Base-by-base conservation (phyloP, 2,888 invertebrate species). In the Diaperis boleti region DNA sequence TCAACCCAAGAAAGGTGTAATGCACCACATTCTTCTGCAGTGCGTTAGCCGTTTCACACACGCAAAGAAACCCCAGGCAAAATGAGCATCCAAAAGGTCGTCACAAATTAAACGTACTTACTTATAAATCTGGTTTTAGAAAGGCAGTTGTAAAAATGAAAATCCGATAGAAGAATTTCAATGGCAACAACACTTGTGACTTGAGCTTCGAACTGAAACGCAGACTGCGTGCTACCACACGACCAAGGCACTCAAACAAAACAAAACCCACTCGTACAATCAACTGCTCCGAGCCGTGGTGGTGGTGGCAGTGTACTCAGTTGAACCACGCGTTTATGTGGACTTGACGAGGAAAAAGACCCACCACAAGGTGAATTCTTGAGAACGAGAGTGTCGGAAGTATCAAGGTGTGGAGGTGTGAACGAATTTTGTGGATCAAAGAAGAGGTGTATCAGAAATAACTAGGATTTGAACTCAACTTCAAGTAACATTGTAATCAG, bases 251-350 rank as follows among this genome's bases (percentile, higher is more conserved):
- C 37, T 56, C 45, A 52, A 60, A 50, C 50, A 60, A 42, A 60
- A 50, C 59, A 52, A 39, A 50, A 20, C 31, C 41, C 17, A 59
- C 17, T 57, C 44, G 59, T 60, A 52, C 52, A 52, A 60, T 60
- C 59, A 50, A 52, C 52, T 39, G 52, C 41, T 60, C 44, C 17
- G 50, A 50, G 42, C 7, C 22, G 33, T 41, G 52, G n/a, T 59
- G 59, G 59, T 50, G 59, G 59, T 60, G 59, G 59, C 50, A 60
- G 52, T 60, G 59, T 41, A 60, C 59, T 60, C 59, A 26, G 59
- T 52, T 60, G 50, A 60, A 60, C 59, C 59, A 52, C 45, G 39
- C 39, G 39, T 14, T 26, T 26, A 15, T 42, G 41, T 20, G 10
- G 18, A 42, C 18, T 20, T 17, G 41, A 42, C 41, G 18, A 39